Percentiles rank a stretch among this genome's conserved stretches.
phyloP scores from a whole-genome alignment of 92 coral and sea anemone species.

The Phenganax stokvisi region DNA sequence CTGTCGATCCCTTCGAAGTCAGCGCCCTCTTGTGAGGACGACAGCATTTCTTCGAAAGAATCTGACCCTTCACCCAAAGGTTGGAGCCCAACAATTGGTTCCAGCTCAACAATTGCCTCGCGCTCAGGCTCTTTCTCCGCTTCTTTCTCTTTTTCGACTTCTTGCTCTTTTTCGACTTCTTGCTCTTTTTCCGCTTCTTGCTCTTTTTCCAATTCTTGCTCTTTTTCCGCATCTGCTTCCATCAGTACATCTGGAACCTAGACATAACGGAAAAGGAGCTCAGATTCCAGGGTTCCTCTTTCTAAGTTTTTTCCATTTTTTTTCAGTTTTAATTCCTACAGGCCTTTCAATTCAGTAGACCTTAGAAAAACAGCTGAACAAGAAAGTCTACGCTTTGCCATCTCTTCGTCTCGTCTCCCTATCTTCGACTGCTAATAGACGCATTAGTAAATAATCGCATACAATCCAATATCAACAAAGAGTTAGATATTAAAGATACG shows the following conservation, averaged over 20 bases:
- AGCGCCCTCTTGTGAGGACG: conserved; percentile 5
- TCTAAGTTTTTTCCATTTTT: too few relatives aligned
- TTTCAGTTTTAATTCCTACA: too few relatives aligned
- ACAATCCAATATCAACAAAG: too few relatives aligned
- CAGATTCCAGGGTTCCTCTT: too few relatives aligned
- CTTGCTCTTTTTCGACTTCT: not conserved
- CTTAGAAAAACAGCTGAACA: too few relatives aligned
- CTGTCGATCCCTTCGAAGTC: conserved; percentile 72
- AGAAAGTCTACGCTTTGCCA: too few relatives aligned
- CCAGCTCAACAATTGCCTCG: not conserved
- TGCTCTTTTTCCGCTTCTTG: not conserved
- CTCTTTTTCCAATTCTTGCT: not conserved
- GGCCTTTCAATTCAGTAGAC: too few relatives aligned
- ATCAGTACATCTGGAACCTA: not conserved
- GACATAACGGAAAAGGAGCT: too few relatives aligned
- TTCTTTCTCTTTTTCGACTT: not conserved
- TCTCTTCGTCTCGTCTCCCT: too few relatives aligned
- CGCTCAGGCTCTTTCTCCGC: not conserved
- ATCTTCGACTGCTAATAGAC: too few relatives aligned
- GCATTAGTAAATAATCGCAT: too few relatives aligned
- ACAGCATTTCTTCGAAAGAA: not conserved
- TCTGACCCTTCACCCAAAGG: not conserved
- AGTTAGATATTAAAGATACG: too few relatives aligned
- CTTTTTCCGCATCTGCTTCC: not conserved
- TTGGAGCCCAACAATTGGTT: not conserved